Base-by-base conservation (phyloP, 2,888 invertebrate species). In the Aphelenchoides bicaudatus region DNA sequence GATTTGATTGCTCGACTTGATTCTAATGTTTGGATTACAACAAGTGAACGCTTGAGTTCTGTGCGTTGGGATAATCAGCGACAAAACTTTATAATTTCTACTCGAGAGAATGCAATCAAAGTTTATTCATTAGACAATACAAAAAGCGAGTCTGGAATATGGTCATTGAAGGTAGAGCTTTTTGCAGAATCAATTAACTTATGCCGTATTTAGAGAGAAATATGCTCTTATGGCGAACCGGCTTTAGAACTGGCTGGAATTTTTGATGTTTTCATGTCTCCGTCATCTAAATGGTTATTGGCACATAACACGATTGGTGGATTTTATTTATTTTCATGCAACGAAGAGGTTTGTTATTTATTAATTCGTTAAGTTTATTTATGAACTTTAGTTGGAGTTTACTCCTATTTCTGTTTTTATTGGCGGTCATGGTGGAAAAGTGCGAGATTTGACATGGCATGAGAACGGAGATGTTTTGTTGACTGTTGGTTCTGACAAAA, bases 301-400 rank as follows among this genome's bases (percentile, higher is more conserved):
- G 52, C 52, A 3, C 52, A 51, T 16, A 51, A 51, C 38, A 51
- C 52, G 2, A 38, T 51, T 28, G 52, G 52, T 3, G 52, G 52
- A 6, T 51, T 51, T 16, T 51, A 51, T 16, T 51, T 51, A 2
- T 51, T 51, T 23, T n/a, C 37, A 16, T 31, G 31, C 2, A 23
- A 51, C 13, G 13, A 34, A 6, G 52, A 34, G 37, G 52, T 31
- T 30, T n/a, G 37, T 2, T n/a, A 1, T 10, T 23, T 6, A 5
- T 5, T 5, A 48, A 16, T 23, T 6, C 25, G n/a, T n/a, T 6
- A 8, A 16, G n/a, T 5, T n/a, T 34, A 16, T 13, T n/a, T 5
- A 16, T n/a, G 8, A 43, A 37, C n/a, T 48, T 37, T 29, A 30
- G 52, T 31, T 51, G 23, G 13, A 16, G n/a, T 51, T 51, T 19